Conservation (phyloP, 1,140 invertebrate genomes). For the Drosophila obscura region DNA sequence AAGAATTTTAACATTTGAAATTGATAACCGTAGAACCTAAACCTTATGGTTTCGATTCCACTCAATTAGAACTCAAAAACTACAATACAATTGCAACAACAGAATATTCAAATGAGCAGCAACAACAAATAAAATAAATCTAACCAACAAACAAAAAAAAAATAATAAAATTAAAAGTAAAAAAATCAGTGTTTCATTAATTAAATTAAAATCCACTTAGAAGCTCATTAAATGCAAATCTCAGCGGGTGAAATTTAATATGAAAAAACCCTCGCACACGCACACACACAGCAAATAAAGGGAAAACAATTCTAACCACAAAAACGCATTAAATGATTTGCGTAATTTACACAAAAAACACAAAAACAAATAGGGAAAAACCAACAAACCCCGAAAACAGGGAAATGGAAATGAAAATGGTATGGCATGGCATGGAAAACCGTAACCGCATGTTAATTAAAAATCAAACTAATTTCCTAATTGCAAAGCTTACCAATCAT, state of each 20-base stretch:
- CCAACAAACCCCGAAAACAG: constrained; percentile 2
- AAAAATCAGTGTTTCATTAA: constrained; percentile 55
- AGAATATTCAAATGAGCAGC: constrained; percentile 38
- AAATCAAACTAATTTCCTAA: constrained; percentile 83
- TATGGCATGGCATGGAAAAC: constrained; percentile 24
- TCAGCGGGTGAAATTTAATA: constrained; percentile 35
- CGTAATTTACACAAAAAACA: constrained; percentile 63
- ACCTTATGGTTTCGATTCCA: no score
- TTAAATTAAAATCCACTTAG: constrained; percentile 81
- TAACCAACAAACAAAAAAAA: constrained; percentile 15
- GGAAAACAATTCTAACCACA: constrained; percentile 74
- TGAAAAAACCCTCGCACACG: constrained; percentile 10
- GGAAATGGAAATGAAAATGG: constrained; percentile 53
- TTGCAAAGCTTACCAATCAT: constrained; percentile 79
- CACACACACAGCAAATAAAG: constrained; percentile 20
- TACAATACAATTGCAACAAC: neutral
- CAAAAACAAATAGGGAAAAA: constrained; percentile 36
- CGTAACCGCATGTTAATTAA: constrained; percentile 80
- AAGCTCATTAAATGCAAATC: constrained; percentile 81
- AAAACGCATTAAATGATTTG: constrained; percentile 81
- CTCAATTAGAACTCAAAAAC: no score
- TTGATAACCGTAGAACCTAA: neutral
- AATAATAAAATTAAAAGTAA: neutral
- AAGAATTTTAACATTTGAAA: neutral
- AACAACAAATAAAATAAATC: constrained; percentile 38